A percentile compares a stretch with the other conserved stretches of the same genome.
These are phyloP conservation scores for Eumaeus atala DNA, from an alignment of 1,140 invertebrate species.

Conservation along the genomic window DNA sequence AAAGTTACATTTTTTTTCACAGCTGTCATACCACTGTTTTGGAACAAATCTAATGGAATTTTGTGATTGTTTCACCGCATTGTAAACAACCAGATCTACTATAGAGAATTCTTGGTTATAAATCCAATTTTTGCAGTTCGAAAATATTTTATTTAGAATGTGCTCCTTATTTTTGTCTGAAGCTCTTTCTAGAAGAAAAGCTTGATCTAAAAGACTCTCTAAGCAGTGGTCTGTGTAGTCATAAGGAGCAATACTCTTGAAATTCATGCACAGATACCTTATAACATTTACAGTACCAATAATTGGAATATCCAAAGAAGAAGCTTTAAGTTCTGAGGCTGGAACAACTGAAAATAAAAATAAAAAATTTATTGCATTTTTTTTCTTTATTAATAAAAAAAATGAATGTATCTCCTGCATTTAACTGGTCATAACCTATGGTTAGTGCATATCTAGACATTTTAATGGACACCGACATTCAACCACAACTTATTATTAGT, in stretches of 20 bases:
- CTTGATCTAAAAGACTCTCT: slow-evolving; percentile 78
- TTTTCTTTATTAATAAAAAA: no score
- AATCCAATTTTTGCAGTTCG: slow-evolving; percentile 41
- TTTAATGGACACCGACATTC: no score
- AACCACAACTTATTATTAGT: no score
- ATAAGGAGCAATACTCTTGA: slow-evolving; percentile 50
- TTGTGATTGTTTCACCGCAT: slow-evolving; percentile 73
- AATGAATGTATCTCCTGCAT: no score
- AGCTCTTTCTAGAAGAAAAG: slow-evolving; percentile 67
- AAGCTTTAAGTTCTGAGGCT: slow-evolving; percentile 64
- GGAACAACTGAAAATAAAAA: slow-evolving; percentile 68
- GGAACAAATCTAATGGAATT: slow-evolving; percentile 44
- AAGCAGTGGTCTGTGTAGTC: slow-evolving; percentile 54
- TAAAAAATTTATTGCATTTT: slow-evolving; percentile 14
- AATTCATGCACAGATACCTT: slow-evolving; percentile 65
- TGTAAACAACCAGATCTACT: slow-evolving; percentile 78
- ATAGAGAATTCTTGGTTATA: slow-evolving; percentile 65
- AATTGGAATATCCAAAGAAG: slow-evolving; percentile 59
- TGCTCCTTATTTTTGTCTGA: slow-evolving; percentile 49
- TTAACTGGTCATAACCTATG: no score
- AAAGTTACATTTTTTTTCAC: slow-evolving; percentile 37
- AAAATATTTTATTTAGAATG: slow-evolving; percentile 44
- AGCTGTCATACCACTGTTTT: slow-evolving; percentile 49
- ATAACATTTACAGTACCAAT: slow-evolving; percentile 75
- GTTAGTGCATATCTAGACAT: no score